Evolutionary conservation across 2,888 invertebrate species (phyloP), one percentile per base, ranked within the genome.

Genomic region (Polydrusus tereticollis): DNA sequence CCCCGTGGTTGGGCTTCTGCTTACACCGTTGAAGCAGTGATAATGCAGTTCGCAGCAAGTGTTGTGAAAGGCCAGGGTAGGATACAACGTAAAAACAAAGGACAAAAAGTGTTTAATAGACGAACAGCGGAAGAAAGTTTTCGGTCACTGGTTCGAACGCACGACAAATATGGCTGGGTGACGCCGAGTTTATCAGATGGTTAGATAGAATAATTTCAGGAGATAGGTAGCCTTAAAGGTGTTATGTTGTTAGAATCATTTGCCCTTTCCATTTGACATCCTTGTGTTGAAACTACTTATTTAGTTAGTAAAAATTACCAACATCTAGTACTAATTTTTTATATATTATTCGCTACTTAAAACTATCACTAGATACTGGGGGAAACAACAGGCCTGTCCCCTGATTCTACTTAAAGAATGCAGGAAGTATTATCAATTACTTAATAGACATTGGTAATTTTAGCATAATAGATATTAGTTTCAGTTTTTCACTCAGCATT

Each of bases 111-210:
- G 83, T 94, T 94, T 85, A 93, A 89, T 78, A 88, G 89, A 76
- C 89, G 93, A 76, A 91, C 93, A 63, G 95, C 95, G n/a, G 95
- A 95, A 84, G 94, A 94, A 82, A 93, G 95, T 26, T 95, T 95
- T 86, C 89, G 94, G 78, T 94, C 94, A 69, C 88, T 95, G 77
- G 95, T 95, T 70, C 94, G 94, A 85, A 95, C 95, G 7, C 95
- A 95, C 83, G 95, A 95, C 83, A 95, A 95, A 83, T 95, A 95
- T 83, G 95, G 95, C 64, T 95, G 95, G 95, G 95, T 95, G 58
- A 95, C 95, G 23, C 95, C 95, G 23, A 91, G 94, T 14, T 88
- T 95, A 74, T 91, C 94, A 52, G 95, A 95, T 85, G 95, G 95
- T 83, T 95, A 92, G 91, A 78, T 29, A 58, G 38, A 38, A 33